Evolutionary conservation across 1,140 invertebrate genomes (phyloP), one percentile per base, ranked within the genome.

Genomic region (Lithobius niger): DNA sequence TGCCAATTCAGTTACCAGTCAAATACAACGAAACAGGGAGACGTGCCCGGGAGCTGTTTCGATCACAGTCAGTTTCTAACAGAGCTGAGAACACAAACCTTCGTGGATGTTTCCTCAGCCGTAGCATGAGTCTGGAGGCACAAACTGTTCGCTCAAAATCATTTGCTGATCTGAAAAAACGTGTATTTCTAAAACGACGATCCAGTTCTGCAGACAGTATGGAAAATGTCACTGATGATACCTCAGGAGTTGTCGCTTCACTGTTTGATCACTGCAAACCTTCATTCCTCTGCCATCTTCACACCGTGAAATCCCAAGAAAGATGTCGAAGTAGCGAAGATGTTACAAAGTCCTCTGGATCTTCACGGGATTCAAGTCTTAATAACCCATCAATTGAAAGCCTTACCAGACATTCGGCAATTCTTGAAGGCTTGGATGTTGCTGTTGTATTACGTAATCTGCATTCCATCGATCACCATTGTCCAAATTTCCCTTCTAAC

Each of bases 401-500:
- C 19, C 19, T 50, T 13, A 21, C 16, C 3, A 26, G 27, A 4
- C 44, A 6, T 21, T 13, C 3, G 3, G 4, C 10, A 16, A 3
- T 3, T 18, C 22, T 45, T 4, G 43, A 45, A 19, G 3, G 3
- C 4, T 4, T 45, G 10, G 25, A 50, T 31, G 56, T 55, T 22
- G 44, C 27, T 31, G 43, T 21, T 21, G 45, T 57, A 2, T 24
- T 51, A 3, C 27, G 52, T 2, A 43, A 50, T 36, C 27, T 57
- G 1, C 28, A 55, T 24, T 19, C 57, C 18, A 36, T 13, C 45
- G 47, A 36, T 3, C 27, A 28, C 13, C 28, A 27, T 13, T 48
- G 55, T 22, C 58, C 72, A 50, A 73, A 74, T 42, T 71, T 72
- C 1, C 3, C 27, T n/a, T 13, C 1, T 45, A 74, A 77, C 18